Conservation (phyloP, 1,140 invertebrate genomes). For the Tetraneura akinire region DNA sequence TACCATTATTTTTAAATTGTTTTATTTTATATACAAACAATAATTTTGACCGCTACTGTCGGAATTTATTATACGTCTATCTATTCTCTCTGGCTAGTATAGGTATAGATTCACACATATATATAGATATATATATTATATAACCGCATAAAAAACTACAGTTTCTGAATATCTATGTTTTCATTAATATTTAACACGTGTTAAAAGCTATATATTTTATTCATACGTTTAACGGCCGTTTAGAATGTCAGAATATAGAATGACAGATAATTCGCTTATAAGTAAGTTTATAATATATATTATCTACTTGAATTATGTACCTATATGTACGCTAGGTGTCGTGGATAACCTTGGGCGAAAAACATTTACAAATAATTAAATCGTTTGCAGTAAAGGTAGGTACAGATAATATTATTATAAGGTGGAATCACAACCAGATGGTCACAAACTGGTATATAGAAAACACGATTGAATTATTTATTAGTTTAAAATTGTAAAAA, state of each 20-base stretch:
- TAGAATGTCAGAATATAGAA: neutral
- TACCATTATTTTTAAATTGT: too few species aligned
- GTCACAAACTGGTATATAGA: slow-evolving; percentile 34
- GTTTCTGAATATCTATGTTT: too few species aligned
- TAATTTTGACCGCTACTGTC: too few species aligned
- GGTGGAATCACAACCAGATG: slow-evolving; percentile 21
- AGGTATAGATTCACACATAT: too few species aligned
- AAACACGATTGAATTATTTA: slow-evolving; percentile 22
- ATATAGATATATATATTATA: too few species aligned
- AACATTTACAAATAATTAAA: slow-evolving; percentile 38
- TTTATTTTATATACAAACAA: too few species aligned
- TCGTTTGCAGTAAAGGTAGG: slow-evolving; percentile 1
- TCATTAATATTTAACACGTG: too few species aligned
- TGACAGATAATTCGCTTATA: neutral
- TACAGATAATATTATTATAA: too few species aligned
- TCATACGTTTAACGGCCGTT: neutral
- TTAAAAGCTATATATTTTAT: neutral
- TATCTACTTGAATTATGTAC: slow-evolving; percentile 27
- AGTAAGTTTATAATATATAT: slow-evolving; percentile 27
- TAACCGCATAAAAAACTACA: too few species aligned
- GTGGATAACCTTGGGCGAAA: neutral
- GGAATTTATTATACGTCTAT: too few species aligned
- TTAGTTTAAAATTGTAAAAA: neutral
- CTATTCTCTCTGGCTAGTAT: too few species aligned
- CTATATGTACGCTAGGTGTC: slow-evolving; percentile 10